Conservation (phyloP, 2,113 vertebrate genomes). For the Lampris megalopsis region DNA sequence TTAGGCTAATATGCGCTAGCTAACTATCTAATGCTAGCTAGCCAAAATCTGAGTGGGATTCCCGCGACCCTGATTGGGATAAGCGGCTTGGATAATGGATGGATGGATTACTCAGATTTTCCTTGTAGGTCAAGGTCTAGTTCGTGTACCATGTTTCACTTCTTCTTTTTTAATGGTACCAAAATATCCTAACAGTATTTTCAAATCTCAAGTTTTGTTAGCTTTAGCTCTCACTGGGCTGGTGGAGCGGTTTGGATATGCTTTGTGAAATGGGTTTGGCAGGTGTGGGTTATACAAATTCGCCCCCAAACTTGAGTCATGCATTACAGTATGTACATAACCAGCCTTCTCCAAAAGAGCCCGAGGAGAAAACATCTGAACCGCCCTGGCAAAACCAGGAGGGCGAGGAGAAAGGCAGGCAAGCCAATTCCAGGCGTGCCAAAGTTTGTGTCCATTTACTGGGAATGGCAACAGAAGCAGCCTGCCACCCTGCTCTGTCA, state of each 20-base stretch:
- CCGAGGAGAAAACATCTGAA: slow-evolving; percentile 48
- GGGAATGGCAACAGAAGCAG: slow-evolving; percentile 91
- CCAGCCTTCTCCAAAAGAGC: slow-evolving; percentile 36
- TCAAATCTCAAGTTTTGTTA: background rate
- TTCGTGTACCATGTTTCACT: no score
- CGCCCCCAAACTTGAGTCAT: background rate
- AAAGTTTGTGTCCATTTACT: slow-evolving; percentile 99
- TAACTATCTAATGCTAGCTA: no score
- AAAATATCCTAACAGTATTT: no score
- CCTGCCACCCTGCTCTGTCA: slow-evolving; percentile 85
- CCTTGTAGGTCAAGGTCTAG: no score
- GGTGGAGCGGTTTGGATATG: slow-evolving; percentile 3
- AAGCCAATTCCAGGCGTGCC: slow-evolving; percentile 94
- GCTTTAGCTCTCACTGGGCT: background rate
- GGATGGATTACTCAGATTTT: no score
- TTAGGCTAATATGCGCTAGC: no score
- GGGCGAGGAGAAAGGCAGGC: slow-evolving; percentile 93
- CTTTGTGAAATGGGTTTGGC: slow-evolving; percentile 28
- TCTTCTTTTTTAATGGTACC: no score
- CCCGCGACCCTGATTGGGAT: no score
- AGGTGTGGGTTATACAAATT: slow-evolving; percentile 23
- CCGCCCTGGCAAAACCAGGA: slow-evolving; percentile 71
- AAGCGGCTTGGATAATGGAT: no score
- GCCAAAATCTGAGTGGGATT: no score
- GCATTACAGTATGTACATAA: slow-evolving; percentile 34